Evolutionary conservation across 2,888 invertebrate species (phyloP), one percentile per base, ranked within the genome.

Genomic region (Dioctria linearis): DNA sequence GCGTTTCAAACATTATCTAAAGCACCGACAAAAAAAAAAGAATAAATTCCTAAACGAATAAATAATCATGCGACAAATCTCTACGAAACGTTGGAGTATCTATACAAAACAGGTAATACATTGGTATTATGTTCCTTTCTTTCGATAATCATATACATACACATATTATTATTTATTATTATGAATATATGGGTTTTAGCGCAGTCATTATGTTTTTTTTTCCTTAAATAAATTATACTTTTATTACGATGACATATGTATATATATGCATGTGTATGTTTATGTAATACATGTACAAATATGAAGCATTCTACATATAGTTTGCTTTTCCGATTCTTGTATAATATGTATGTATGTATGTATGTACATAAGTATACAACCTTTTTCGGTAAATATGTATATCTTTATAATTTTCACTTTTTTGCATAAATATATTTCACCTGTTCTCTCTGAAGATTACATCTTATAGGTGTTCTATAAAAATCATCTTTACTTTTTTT

Each of bases 361-460:
- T n/a, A n/a, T n/a, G n/a, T n/a, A n/a, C n/a, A n/a, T 42, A 66
- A 66, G 43, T 66, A 40, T 66, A 13, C 5, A 40, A 46, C 13
- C 39, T 13, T 46, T 13, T 66, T 43, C 66, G 42, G 66, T 66
- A 66, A 66, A 66, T 66, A 66, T 66, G 11, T 25, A 25, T 42
- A 66, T 43, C 13, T 66, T 66, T 42, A 43, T 66, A n/a, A 46
- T 65, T 40, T 65, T 40, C n/a, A 25, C 25, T 61, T 65, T 42
- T 66, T 66, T 66, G 42, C 42, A 66, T 66, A 66, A 66, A 66
- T 66, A 66, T 66, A 66, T 66, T 5, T 66, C 66, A 43, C 9
- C 13, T 66, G 13, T 43, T 40, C 66, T 66, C 66, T 66, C 40
- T 8, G 5, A 6, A 2, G 5, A 6, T 66, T 66, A 66, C 42